These are phyloP conservation scores for Acrocyrtus sp. DNA, from an alignment of 2,888 invertebrate genomes.

Conservation along the genomic window DNA sequence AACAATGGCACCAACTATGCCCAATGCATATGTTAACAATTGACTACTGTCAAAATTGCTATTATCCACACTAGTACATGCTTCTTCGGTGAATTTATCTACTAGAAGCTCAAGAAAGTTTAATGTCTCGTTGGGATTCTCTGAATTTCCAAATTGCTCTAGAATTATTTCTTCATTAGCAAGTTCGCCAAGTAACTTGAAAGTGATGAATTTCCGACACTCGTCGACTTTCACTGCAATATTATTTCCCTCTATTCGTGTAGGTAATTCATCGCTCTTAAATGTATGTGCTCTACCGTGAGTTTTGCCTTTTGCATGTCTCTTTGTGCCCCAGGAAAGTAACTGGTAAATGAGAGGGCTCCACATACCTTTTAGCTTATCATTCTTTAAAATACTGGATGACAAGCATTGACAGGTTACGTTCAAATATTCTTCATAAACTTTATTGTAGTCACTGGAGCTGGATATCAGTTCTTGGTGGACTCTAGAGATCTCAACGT, in stretches of 20 bases:
- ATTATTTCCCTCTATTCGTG: slow-evolving; percentile 13
- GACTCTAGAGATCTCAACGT: slow-evolving; percentile 7
- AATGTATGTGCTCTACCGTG: slow-evolving; percentile 1
- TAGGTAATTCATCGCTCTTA: slow-evolving; percentile 37
- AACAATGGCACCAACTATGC: slow-evolving; percentile 54
- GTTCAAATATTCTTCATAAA: slow-evolving; percentile 28
- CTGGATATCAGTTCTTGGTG: slow-evolving; percentile 19
- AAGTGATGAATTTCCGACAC: slow-evolving; percentile 43
- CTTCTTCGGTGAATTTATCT: slow-evolving; percentile 47
- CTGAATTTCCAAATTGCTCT: slow-evolving; percentile 45
- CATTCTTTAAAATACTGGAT: slow-evolving; percentile 22
- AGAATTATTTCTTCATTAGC: slow-evolving; percentile 52
- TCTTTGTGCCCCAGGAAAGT: slow-evolving; percentile 34
- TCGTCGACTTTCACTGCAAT: slow-evolving; percentile 18
- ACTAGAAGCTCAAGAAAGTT: slow-evolving; percentile 54
- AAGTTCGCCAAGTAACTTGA: slow-evolving; percentile 55
- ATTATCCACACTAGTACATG: slow-evolving; percentile 9
- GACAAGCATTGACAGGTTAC: slow-evolving; percentile 10
- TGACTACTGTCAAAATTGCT: slow-evolving; percentile 51
- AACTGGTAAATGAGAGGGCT: slow-evolving; percentile 32
- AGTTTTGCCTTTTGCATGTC: background rate
- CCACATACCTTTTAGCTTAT: slow-evolving; percentile 24
- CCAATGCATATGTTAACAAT: slow-evolving; percentile 48
- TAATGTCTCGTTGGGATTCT: slow-evolving; percentile 46
- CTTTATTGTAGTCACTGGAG: slow-evolving; percentile 24